Conservation (phyloP, 2,888 invertebrate species). For the Itoplectis maculator region DNA sequence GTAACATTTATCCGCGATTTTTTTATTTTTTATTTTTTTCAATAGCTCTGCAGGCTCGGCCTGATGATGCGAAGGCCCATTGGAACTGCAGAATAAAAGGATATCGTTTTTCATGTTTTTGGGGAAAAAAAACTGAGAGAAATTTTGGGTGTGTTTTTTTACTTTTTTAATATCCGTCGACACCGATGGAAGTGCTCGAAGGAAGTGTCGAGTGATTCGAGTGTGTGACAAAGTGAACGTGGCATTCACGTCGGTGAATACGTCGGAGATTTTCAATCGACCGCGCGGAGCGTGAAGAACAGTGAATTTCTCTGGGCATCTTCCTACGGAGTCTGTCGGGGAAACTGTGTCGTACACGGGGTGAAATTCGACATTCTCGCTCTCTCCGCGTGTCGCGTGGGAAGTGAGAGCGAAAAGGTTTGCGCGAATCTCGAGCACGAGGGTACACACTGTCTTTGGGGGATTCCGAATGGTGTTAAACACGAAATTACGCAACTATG, state of each 20-base stretch:
- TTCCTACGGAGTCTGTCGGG: background rate
- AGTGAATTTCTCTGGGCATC: constrained; percentile 9
- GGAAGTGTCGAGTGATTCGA: background rate
- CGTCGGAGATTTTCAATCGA: background rate
- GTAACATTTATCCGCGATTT: background rate
- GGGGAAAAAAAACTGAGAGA: background rate
- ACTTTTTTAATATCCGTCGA: no score
- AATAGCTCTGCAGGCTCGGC: no score
- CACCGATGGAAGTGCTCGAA: background rate
- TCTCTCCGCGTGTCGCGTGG: background rate
- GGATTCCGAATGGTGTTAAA: constrained; percentile 35
- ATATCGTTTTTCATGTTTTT: background rate
- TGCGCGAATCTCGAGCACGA: constrained; percentile 4
- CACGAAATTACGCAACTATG: constrained; percentile 74
- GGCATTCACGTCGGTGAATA: background rate
- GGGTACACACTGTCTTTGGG: constrained; percentile 7
- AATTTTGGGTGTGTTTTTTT: background rate
- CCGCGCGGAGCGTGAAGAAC: background rate
- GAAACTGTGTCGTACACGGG: constrained; percentile 13
- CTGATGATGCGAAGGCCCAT: background rate
- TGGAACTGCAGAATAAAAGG: background rate
- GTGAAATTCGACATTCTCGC: constrained; percentile 6
- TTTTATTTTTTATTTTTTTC: background rate
- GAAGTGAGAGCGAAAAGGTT: constrained; percentile 18
- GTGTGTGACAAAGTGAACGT: background rate